phyloP scores from a whole-genome alignment of 2,113 vertebrate species.

The Pogonocichla stellata region DNA sequence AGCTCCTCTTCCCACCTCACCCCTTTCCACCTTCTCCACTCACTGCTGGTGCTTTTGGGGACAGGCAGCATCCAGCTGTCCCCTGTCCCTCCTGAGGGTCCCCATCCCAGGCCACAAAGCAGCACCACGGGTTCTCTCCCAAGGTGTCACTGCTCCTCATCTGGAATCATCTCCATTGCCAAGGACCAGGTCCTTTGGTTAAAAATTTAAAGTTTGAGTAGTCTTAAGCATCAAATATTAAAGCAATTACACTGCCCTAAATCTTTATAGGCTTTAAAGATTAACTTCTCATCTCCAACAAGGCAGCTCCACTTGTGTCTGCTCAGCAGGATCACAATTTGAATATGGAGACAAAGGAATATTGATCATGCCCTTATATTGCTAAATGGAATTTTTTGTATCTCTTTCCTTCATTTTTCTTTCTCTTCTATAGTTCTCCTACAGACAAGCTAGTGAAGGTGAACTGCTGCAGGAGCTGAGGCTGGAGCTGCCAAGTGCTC shows the following conservation, averaged over 20 bases:
- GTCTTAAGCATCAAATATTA: background rate
- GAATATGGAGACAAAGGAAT: background rate
- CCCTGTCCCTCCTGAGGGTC: accelerated
- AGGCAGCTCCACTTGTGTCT: background rate
- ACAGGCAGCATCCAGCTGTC: background rate
- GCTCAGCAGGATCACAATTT: background rate
- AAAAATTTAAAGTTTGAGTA: background rate
- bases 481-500: background rate
- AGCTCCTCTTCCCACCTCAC: background rate
- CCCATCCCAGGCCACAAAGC: background rate
- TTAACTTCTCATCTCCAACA: background rate
- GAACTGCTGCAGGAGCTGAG: background rate
- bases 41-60: background rate
- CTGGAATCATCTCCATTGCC: background rate
- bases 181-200: background rate
- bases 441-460: background rate
- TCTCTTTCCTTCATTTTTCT: background rate
- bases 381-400: background rate
- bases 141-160: background rate
- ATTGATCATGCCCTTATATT: background rate
- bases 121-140: accelerated
- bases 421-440: background rate
- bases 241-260: background rate
- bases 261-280: constrained; percentile 7
- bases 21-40: background rate